Base-by-base conservation (phyloP, 2,888 invertebrate genomes). In the Gibbula magus region DNA sequence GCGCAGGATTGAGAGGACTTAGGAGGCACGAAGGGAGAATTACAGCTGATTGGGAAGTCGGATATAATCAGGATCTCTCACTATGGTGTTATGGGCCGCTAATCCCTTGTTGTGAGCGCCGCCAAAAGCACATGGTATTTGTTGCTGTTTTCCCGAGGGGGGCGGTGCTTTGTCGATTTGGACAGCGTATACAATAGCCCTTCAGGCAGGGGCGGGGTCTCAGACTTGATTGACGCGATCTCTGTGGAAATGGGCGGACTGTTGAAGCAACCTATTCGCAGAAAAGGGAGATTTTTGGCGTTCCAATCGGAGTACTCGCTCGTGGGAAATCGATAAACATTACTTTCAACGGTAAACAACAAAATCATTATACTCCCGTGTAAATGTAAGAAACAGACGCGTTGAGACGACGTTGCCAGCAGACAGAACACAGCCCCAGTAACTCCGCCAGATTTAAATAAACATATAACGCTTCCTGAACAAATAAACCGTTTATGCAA, bases 311-410 rank as follows among this genome's bases (percentile, higher is more conserved):
- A 70, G 39, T 32, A 39, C 35, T 39, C 29, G 70, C 39, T 70
- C 39, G 70, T 39, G 32, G 70, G 70, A 39, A 70, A 70, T 70
- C 70, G 70, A 70, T 70, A 70, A 70, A 70, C 70, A 70, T 70
- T 70, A 70, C 70, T 35, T 32, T 70, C 35, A 39, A 39, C 70
- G 35, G 70, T 70, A 70, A 70, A 70, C 70, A 70, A 70, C 32
- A 70, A 70, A 70, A 70, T 35, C 70, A 32, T 70, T 70, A 70
- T 35, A 70, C 70, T 39, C 20, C 70, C 70, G 29, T n/a, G 29
- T 32, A 35, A 70, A 32, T 39, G 35, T 35, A 70, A 70, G 70
- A 70, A 70, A 70, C 39, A 70, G 29, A 29, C 32, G 18, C 56
- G n/a, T 10, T 2, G 7, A 7, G 56, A 56, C 22, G 8, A 22